Base-by-base conservation (phyloP, 2,888 invertebrate species). In the Drosophila colorata region DNA sequence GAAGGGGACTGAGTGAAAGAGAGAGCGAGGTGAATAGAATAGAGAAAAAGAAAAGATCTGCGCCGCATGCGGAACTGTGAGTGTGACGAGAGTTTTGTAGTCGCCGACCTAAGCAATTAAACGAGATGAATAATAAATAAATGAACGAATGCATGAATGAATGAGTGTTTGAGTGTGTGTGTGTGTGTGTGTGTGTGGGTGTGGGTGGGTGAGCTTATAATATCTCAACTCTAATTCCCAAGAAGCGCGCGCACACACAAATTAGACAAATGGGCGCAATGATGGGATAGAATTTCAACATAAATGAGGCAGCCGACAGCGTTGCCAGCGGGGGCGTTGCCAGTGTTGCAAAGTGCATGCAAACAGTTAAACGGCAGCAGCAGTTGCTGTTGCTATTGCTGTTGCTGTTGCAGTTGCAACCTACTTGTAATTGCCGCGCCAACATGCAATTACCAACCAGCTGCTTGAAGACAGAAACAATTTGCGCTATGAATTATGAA, bases 401-500 rank as follows among this genome's bases (percentile, higher is more conserved):
- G n/a, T 53, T 56, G 35, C 77, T 40, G 46, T 40, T 56, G 73
- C 68, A 67, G 35, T 51, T 47, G 66, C 44, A 14, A n/a, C 51
- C 28, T 28, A 28, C 28, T 28, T 28, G 28, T 28, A 52, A 35
- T 33, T 71, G 28, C 28, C 28, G 28, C 28, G 53, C 57, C 73
- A 78, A 85, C 81, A 87, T 85, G 81, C 87, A 74, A 84, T 84
- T 84, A 66, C 52, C 38, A 56, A 46, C 46, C 74, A 78, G 77
- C 55, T 76, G 74, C 20, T 58, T 25, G 46, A 65, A 71, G 60
- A 61, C 33, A 9, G 44, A 71, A 81, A 88, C 89, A 85, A 84
- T 84, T 84, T 85, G 49, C 76, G 59, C 58, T 70, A 76, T 85
- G 87, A 87, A 85, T 88, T 87, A 88, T 83, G 89, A 88, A 83